Conservation (phyloP, 2,113 vertebrate species). For the Corvus hawaiiensis region DNA sequence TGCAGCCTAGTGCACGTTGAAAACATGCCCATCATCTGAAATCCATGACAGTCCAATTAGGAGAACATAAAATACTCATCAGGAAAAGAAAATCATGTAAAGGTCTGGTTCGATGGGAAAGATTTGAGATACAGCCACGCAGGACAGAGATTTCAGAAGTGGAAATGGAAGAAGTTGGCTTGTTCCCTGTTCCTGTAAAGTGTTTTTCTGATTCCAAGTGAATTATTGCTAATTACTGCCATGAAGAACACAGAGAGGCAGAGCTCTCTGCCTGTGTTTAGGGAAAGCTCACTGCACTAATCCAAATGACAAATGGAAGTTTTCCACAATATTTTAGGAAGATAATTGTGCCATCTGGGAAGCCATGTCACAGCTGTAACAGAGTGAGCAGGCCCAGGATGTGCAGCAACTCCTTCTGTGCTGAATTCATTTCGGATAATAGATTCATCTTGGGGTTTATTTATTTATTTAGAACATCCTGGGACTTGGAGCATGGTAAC, state of each 20-base stretch:
- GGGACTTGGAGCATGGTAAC: neutral
- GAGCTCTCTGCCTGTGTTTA: constrained; percentile 8
- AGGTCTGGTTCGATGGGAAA: neutral
- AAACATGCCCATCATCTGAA: neutral
- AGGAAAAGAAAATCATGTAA: neutral
- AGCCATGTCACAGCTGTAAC: constrained; percentile 35
- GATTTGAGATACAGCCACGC: neutral
- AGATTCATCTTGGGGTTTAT: neutral
- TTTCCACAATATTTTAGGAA: constrained; percentile 54
- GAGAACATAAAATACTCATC: neutral
- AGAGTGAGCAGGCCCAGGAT: constrained; percentile 4
- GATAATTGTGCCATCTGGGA: constrained; percentile 62
- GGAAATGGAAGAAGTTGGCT: neutral
- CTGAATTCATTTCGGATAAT: constrained; percentile 29
- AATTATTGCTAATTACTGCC: constrained; percentile 42
- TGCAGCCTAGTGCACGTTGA: neutral
- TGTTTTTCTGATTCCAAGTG: constrained; percentile 1
- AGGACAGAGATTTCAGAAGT: neutral
- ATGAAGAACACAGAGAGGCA: neutral
- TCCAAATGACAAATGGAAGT: constrained; percentile 51
- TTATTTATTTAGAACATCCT: neutral
- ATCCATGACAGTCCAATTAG: neutral
- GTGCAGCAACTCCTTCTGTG: constrained; percentile 30
- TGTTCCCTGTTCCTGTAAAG: neutral
- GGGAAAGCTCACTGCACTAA: constrained; percentile 25